Percentiles rank a stretch among this genome's conserved stretches.
Evolutionary conservation across 2,888 invertebrate species (phyloP).

Genomic region (Thecophora atra): DNA sequence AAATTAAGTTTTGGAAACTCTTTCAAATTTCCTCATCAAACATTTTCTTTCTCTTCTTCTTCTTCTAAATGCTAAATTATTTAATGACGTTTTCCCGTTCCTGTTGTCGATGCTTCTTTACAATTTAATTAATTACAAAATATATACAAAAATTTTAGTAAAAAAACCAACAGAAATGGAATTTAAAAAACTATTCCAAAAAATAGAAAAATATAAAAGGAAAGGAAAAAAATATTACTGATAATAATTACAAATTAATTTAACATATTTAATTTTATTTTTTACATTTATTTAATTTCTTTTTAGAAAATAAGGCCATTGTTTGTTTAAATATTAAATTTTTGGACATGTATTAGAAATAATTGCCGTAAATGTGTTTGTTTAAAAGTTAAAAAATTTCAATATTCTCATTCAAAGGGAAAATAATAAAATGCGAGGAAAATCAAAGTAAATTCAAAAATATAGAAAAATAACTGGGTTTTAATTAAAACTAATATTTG

Average conservation of each 20-base stretch:
- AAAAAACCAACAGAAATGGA: not conserved
- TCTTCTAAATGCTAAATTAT: slow-evolving; percentile 11
- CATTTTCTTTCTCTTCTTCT: slow-evolving; percentile 5
- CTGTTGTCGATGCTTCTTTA: not conserved
- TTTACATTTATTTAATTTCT: slow-evolving; percentile 2
- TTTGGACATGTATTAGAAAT: not conserved
- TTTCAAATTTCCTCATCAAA: slow-evolving; percentile 26
- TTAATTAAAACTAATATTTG: too few species aligned
- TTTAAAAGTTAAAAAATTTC: not conserved
- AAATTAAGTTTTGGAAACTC: slow-evolving; percentile 29
- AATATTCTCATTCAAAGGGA: slow-evolving; percentile 8
- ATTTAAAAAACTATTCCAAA: slow-evolving; percentile 8
- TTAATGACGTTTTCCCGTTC: not conserved
- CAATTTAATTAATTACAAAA: not conserved
- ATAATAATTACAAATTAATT: slow-evolving; percentile 2
- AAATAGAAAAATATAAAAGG: too few species aligned
- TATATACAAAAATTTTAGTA: not conserved
- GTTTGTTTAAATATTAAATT: not conserved
- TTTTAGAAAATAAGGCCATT: slow-evolving; percentile 29
- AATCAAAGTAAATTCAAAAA: too few species aligned
- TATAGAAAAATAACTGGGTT: too few species aligned
- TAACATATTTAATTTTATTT: slow-evolving; percentile 15
- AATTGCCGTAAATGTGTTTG: not conserved
- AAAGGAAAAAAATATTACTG: not conserved
- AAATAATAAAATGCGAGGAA: slow-evolving; percentile 1